Evolutionary conservation across 2,888 invertebrate genomes (phyloP), one percentile per base, ranked within the genome.

Genomic region (Petrolisthes manimaculis): DNA sequence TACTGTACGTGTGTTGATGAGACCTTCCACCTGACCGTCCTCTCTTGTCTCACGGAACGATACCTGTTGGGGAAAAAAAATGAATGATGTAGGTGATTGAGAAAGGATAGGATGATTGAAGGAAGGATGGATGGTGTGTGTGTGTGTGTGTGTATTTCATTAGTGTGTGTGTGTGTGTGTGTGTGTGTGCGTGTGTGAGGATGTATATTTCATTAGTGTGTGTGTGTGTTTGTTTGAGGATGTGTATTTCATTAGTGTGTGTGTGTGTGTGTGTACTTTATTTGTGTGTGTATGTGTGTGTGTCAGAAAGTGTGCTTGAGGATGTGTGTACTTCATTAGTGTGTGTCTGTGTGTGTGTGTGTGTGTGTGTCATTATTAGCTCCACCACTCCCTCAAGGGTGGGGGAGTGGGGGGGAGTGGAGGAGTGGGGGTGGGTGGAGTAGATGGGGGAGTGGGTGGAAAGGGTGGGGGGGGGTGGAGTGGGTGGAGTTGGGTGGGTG

Each of bases 1-100:
- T 91, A 97, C 93, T 91, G 95, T 94, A 93, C 96, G 96, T 3
- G 96, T 96, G 92, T 95, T 95, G 91, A 96, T 95, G 96, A 94
- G 67, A 92, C 95, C 89, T 18, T 86, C 74, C 6, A 89, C 89
- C 5, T 71, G 80, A 0, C 91, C 91, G 82, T 91, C 89, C 21
- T 86, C 74, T 1, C 84, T 82, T 9, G 90, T 85, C 51, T 89
- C 83, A 61, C 89, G 88, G 78, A 83, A 88, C 56, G 88, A 84
- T 61, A 88, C 84, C 88, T 88, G 86, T 8, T 2, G 84, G 37
- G 1, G n/a, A n/a, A 74, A 74, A n/a, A 74, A n/a, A 74, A 9
- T 24, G 9, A 8, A 18, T 6, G 74, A n/a, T 74, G 8, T 12
- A 1, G 9, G 74, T 9, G 12, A 18, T 8, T 8, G 24, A 37